These are phyloP conservation scores for Loris lydekkerianus DNA, from an alignment of 2,797 vertebrate genomes.

Conservation along the genomic window DNA sequence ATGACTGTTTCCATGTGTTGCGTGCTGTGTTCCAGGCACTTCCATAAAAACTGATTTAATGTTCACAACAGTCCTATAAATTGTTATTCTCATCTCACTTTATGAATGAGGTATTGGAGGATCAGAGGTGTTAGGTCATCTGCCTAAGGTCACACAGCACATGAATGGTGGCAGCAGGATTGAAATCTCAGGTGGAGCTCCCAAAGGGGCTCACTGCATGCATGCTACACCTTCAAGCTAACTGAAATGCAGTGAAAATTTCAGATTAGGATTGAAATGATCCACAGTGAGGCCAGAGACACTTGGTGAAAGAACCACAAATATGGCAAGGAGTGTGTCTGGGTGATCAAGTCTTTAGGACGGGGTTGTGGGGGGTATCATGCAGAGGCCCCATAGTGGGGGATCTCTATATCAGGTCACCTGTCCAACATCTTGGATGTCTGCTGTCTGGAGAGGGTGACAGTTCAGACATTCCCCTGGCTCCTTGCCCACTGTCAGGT, in stretches of 20 bases:
- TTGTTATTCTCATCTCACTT: not conserved
- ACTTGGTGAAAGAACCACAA: not conserved
- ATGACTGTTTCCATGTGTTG: not conserved
- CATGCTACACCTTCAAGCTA: not conserved
- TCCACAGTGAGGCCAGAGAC: not conserved
- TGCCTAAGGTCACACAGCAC: not conserved
- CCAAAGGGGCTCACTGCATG: not conserved
- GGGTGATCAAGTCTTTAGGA: not conserved
- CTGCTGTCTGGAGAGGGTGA: not conserved
- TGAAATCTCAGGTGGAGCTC: not conserved
- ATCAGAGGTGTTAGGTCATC: not conserved
- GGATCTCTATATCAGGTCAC: not conserved
- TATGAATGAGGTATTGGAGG: not conserved
- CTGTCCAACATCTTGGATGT: not conserved
- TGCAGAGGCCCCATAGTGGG: no score
- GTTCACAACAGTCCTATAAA: not conserved
- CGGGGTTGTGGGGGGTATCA: accelerated
- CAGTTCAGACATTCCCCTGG: no score
- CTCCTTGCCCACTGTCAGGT: not conserved
- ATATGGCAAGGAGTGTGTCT: not conserved
- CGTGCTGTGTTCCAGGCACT: not conserved
- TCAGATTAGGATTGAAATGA: not conserved
- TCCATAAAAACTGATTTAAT: not conserved
- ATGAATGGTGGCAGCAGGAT: not conserved
- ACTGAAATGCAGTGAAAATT: not conserved